A percentile compares a stretch with the other conserved stretches of the same genome.
Conservation (phyloP, 2,888 invertebrate genomes). For the Celastrina argiolus region DNA sequence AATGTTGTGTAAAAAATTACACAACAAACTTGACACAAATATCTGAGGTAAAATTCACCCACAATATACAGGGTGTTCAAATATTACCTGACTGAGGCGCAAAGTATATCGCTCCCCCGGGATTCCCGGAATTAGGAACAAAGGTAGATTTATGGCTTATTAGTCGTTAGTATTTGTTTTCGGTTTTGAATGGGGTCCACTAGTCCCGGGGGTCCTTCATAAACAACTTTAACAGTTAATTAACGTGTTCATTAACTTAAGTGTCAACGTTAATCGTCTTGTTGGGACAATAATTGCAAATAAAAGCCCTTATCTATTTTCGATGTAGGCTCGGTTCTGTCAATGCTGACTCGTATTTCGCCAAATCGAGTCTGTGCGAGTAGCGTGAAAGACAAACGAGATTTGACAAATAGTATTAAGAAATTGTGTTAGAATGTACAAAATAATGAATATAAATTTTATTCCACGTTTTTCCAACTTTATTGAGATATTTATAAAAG, state of each 20-base stretch:
- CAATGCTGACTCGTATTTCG: too few relatives aligned
- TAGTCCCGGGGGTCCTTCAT: background rate
- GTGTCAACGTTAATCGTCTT: background rate
- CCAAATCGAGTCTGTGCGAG: too few relatives aligned
- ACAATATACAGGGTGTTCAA: background rate
- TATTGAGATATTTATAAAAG: too few relatives aligned
- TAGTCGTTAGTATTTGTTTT: conserved; percentile 18
- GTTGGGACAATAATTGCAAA: background rate
- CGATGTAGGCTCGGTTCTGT: too few relatives aligned
- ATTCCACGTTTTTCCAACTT: too few relatives aligned
- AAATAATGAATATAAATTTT: too few relatives aligned
- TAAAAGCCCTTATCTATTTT: too few relatives aligned
- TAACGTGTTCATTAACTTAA: background rate
- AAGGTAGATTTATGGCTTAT: conserved; percentile 20
- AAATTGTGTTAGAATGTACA: too few relatives aligned
- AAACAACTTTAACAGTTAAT: conserved; percentile 21
- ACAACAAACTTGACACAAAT: background rate
- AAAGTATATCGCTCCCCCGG: conserved; percentile 1
- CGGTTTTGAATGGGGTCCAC: conserved; percentile 14
- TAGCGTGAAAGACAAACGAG: too few relatives aligned
- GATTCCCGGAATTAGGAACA: conserved; percentile 10
- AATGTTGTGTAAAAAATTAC: background rate
- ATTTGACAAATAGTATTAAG: too few relatives aligned
- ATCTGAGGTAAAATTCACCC: background rate
- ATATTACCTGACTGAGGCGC: background rate